A percentile compares a stretch with the other conserved stretches of the same genome.
Evolutionary conservation across 2,888 invertebrate genomes (phyloP).

Genomic region (Spicauda simplicius): DNA sequence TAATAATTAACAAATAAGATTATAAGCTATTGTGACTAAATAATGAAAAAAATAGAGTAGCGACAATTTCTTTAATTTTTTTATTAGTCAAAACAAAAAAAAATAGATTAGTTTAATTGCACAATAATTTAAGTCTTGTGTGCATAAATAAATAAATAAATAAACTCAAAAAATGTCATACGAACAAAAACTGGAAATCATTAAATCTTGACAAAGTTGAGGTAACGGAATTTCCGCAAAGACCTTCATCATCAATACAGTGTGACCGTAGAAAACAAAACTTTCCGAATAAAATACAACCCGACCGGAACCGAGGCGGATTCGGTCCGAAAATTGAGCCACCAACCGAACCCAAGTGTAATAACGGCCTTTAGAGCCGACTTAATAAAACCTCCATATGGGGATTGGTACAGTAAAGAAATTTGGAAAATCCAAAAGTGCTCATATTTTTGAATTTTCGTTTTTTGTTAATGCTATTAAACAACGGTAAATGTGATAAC

Average conservation of each 20-base stretch:
- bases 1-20: too few relatives aligned
- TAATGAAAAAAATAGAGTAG: too few relatives aligned
- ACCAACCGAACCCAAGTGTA: slow-evolving; percentile 54
- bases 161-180: slow-evolving; percentile 17
- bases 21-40: too few relatives aligned
- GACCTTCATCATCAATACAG: slow-evolving; percentile 11
- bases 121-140: background rate
- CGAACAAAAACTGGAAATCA: slow-evolving; percentile 19
- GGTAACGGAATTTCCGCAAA: slow-evolving; percentile 21
- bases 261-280: slow-evolving; percentile 32
- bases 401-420: slow-evolving; percentile 45
- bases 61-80: too few relatives aligned
- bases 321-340: slow-evolving; percentile 68
- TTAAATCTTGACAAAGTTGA: slow-evolving; percentile 27
- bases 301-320: slow-evolving; percentile 48
- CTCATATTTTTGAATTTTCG: too few relatives aligned
- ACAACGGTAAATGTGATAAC: too few relatives aligned
- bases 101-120: too few relatives aligned
- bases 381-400: slow-evolving; percentile 62
- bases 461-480: too few relatives aligned
- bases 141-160: too few relatives aligned
- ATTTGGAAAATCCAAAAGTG: too few relatives aligned
- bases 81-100: too few relatives aligned
- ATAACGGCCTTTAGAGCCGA: slow-evolving; percentile 65
- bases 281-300: slow-evolving; percentile 46